Evolutionary conservation across 1,140 invertebrate species (phyloP).

Genomic region (Meloidogyne floridensis): DNA sequence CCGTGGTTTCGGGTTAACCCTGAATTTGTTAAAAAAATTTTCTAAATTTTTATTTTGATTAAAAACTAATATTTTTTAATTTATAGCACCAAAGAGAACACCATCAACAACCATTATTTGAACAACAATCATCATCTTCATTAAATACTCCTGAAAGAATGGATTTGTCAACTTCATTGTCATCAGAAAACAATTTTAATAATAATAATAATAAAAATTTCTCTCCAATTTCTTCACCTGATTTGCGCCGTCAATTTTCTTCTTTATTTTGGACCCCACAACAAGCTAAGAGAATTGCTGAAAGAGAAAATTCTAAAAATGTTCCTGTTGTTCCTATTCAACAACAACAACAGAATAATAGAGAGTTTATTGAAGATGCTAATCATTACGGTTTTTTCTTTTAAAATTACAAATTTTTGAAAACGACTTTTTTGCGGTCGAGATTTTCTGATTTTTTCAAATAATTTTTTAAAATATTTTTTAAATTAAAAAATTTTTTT

Average conservation of each 20-base stretch:
- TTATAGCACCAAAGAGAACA: too few relatives aligned
- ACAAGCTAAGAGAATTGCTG: conserved; percentile 25
- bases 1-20: too few relatives aligned
- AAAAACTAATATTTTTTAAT: too few relatives aligned
- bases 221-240: conserved; percentile 5
- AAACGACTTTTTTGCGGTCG: too few relatives aligned
- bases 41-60: too few relatives aligned
- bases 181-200: not conserved
- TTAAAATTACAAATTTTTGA: too few relatives aligned
- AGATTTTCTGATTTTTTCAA: too few relatives aligned
- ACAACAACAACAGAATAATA: not conserved
- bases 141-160: not conserved
- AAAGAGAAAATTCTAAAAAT: not conserved
- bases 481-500: not conserved
- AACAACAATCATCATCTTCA: too few relatives aligned
- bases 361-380: too few relatives aligned
- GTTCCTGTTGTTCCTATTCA: not conserved
- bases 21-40: too few relatives aligned
- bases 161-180: not conserved
- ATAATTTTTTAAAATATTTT: too few relatives aligned
- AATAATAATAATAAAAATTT: not conserved
- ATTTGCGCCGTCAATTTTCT: conserved; percentile 16
- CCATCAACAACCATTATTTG: too few relatives aligned
- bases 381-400: not conserved
- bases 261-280: conserved; percentile 28